Evolutionary conservation across 2,888 invertebrate species (phyloP).

Genomic region (Adineta ricciae): DNA sequence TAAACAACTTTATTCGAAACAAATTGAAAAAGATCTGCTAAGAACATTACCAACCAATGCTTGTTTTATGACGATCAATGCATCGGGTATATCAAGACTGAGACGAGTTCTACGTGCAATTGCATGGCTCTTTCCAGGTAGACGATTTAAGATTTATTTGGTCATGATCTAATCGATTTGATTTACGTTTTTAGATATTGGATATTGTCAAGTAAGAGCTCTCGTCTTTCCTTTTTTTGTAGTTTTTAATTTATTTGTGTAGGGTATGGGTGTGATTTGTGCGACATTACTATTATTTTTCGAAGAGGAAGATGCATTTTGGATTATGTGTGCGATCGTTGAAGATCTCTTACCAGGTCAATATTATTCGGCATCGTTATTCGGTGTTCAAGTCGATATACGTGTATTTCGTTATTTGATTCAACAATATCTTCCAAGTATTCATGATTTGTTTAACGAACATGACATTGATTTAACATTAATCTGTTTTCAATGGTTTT

Average conservation of each 20-base stretch:
- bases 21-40: slow-evolving; percentile 61
- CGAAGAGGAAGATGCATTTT: slow-evolving; percentile 96
- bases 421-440: slow-evolving; percentile 73
- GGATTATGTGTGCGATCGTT: slow-evolving; percentile 97
- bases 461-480: slow-evolving; percentile 78
- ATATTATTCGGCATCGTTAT: slow-evolving; percentile 83
- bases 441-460: slow-evolving; percentile 72
- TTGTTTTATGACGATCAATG: slow-evolving; percentile 83
- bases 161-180: not conserved
- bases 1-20: slow-evolving; percentile 23
- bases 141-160: not conserved
- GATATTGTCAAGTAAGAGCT: slow-evolving; percentile 47
- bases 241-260: no score
- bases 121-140: slow-evolving; percentile 77
- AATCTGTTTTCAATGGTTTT: slow-evolving; percentile 92
- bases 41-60: slow-evolving; percentile 92
- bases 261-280: slow-evolving; percentile 57
- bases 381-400: slow-evolving; percentile 66
- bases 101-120: slow-evolving; percentile 76
- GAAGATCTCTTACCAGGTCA: slow-evolving; percentile 92
- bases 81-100: slow-evolving; percentile 78
- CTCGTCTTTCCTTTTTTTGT: not conserved
- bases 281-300: slow-evolving; percentile 79
- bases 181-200: slow-evolving; percentile 38
- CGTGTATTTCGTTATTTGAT: slow-evolving; percentile 83